A percentile compares a stretch with the other conserved stretches of the same genome.
phyloP scores from a whole-genome alignment of 2,797 vertebrate genomes.

The Pangasius macronema region DNA sequence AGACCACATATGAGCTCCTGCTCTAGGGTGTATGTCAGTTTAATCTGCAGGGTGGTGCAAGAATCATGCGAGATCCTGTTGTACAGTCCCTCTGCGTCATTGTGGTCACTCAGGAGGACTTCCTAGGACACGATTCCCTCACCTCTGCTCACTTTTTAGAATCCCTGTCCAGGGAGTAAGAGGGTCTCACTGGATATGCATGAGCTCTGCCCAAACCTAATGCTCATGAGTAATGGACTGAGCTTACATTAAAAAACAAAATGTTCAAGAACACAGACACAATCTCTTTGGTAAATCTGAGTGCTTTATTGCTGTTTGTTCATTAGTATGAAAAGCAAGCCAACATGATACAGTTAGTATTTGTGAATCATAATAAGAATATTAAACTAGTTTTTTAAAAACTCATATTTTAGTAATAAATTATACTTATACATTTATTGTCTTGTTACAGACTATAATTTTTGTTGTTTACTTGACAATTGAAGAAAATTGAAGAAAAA shows the following conservation, averaged over 20 bases:
- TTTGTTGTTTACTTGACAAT: neutral
- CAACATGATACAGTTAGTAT: neutral
- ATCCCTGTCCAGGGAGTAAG: constrained; percentile 3
- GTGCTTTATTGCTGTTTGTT: neutral
- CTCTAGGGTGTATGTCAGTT: constrained; percentile 12
- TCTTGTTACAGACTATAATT: too few relatives aligned
- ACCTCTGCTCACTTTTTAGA: neutral
- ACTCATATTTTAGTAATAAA: neutral
- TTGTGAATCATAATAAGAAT: neutral
- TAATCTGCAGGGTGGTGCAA: constrained; percentile 10
- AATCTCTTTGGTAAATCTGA: neutral
- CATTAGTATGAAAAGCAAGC: neutral
- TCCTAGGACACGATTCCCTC: constrained; percentile 26
- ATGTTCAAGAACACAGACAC: neutral
- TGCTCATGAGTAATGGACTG: constrained; percentile 17
- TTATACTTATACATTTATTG: neutral
- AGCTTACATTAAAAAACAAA: neutral
- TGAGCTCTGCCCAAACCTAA: neutral
- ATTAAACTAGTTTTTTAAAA: neutral
- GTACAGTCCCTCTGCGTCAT: constrained; percentile 26
- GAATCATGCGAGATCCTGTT: constrained; percentile 11
- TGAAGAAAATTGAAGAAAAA: neutral
- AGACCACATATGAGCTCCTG: neutral
- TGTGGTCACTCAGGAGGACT: constrained; percentile 41
- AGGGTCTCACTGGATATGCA: constrained; percentile 6